Evolutionary conservation across 1,140 invertebrate genomes (phyloP), one percentile per base, ranked within the genome.

Genomic region (Eriocheir sinensis): DNA sequence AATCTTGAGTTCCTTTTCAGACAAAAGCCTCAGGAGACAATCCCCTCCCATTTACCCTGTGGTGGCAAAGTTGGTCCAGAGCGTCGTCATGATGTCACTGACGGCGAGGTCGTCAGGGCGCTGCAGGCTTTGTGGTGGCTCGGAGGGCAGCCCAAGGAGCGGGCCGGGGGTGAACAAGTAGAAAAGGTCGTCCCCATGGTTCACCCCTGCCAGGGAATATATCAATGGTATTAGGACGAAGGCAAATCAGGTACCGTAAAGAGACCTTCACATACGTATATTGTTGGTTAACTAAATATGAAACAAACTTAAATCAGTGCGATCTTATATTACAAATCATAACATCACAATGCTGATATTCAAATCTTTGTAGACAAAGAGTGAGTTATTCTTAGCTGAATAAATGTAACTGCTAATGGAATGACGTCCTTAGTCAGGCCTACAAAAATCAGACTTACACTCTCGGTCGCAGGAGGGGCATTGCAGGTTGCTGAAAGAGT

Each of bases 41-140:
- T 9, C 34, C 4, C 44, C 32, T n/a, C 21, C 30, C 17, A 3
- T 30, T 91, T 94, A 94, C 93, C 93, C 93, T 21, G 86, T 81
- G 9, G 60, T 34, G 27, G 93, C 93, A 41, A 94, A 94, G 93
- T 94, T 90, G n/a, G 72, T 48, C 93, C 93, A 94, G 32, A 94
- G 36, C 4, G 34, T 48, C 0, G 53, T 38, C 21, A 94, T 48
- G 27, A 94, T 40, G 32, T 83, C 72, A 17, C 53, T 89, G 53
- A 94, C 4, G 3, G n/a, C 15, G 0, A 94, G 72, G 88, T 94
- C 93, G 27, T 72, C 44, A 8, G 38, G 32, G 1, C n/a, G n/a
- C n/a, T 48, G 34, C n/a, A 83, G 48, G 80, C 48, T 27, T 15
- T 60, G 3, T 44, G 92, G 12, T 21, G 72, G 17, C 44, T 15